A percentile compares a stretch with the other conserved stretches of the same genome.
These are phyloP conservation scores for Crenichthys baileyi DNA, from an alignment of 2,797 vertebrate genomes.

Conservation along the genomic window DNA sequence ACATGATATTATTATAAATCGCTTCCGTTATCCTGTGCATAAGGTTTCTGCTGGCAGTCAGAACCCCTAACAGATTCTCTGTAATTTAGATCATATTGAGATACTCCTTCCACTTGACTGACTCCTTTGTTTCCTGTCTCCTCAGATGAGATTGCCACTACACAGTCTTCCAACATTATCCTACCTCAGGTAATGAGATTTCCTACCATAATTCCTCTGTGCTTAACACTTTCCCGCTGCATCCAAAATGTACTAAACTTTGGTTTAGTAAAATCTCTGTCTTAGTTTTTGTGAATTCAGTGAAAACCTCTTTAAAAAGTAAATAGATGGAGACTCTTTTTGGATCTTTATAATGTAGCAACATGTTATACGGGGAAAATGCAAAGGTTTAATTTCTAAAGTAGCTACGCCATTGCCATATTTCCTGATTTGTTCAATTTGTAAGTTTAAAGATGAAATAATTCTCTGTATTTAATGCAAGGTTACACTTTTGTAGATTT, in stretches of 20 bases:
- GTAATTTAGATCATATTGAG: conserved; percentile 5
- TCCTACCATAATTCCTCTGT: background rate
- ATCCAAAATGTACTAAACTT: background rate
- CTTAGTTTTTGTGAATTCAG: background rate
- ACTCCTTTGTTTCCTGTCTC: conserved; percentile 26
- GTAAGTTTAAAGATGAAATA: background rate
- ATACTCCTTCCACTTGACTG: conserved; percentile 10
- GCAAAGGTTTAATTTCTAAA: background rate
- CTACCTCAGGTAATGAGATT: conserved; percentile 81
- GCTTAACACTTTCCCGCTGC: background rate
- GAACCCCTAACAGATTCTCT: background rate
- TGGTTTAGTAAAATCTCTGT: background rate
- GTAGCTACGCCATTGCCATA: background rate
- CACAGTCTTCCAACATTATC: conserved; percentile 75
- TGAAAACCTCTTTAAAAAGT: background rate
- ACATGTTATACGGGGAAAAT: background rate
- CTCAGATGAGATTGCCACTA: conserved; percentile 70
- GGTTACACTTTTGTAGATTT: background rate
- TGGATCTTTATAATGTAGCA: background rate
- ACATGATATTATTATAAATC: conserved; percentile 51
- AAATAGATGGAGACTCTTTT: background rate
- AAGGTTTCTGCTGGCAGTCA: conserved; percentile 33
- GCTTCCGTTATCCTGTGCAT: conserved; percentile 21
- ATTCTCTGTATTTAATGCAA: background rate
- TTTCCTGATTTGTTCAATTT: background rate